Evolutionary conservation across 1,140 invertebrate genomes (phyloP), one percentile per base, ranked within the genome.

Genomic region (Drosophila punjabiensis): DNA sequence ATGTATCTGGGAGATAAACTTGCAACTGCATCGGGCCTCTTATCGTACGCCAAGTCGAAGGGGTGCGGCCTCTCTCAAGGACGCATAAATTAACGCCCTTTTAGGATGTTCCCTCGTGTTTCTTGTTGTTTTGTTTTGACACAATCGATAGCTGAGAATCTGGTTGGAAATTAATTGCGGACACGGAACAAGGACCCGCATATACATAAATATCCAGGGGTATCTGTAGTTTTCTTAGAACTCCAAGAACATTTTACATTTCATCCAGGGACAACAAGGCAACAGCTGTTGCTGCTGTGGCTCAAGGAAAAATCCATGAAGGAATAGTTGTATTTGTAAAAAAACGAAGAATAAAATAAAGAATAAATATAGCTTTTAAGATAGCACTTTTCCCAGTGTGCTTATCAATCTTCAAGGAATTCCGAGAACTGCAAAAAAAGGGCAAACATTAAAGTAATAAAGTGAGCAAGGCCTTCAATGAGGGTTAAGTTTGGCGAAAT

Each of bases 141-240:
- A 80, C 65, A 88, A 88, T 86, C 84, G 80, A 88, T 79, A 80
- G 60, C 66, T 55, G 61, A 65, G 78, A 59, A 84, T 90, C 78
- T 85, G 70, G 55, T 35, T 69, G 58, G 39, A 68, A 73, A 85
- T 85, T 85, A 85, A 85, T 85, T 85, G 82, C 68, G 16, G 50
- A 28, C 58, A 45, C 14, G 47, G n/a, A 32, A 47, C 53, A 43
- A 39, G 52, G 58, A 63, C 66, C 52, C 50, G 50, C 56, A 78
- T 69, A 24, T n/a, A 64, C 41, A 47, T 47, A 52, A 65, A 58
- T 58, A 52, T 41, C 30, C 61, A 59, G 45, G 35, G 70, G 48
- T 43, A 76, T 45, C 24, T 28, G 32, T 45, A 53, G 2, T 79
- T 56, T 56, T 79, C 75, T 20, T 11, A 39, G 76, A 79, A 79